phyloP scores from a whole-genome alignment of 2,888 invertebrate genomes.

The Aporophyla lueneburgensis region DNA sequence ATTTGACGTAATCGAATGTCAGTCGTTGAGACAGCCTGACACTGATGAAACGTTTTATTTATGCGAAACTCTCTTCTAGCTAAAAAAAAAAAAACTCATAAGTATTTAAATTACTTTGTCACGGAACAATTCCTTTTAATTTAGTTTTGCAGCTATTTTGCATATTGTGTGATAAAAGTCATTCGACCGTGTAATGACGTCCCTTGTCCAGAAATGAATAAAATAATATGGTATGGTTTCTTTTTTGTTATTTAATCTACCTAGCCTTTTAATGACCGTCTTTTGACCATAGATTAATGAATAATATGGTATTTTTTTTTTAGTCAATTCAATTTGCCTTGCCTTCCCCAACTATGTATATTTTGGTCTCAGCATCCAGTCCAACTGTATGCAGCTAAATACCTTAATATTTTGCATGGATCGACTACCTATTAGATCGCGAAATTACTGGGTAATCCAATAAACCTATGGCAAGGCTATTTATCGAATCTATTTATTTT shows the following conservation, averaged over 20 bases:
- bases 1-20: slow-evolving; percentile 25
- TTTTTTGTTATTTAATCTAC: no score
- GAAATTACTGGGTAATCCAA: not conserved
- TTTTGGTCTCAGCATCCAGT: no score
- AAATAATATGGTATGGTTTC: no score
- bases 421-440: not conserved
- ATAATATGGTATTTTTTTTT: no score
- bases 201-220: no score
- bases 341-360: no score
- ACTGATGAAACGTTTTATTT: slow-evolving; percentile 10
- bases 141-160: not conserved
- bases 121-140: not conserved
- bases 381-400: not conserved
- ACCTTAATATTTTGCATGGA: not conserved
- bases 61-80: not conserved
- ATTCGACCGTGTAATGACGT: no score
- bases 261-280: no score
- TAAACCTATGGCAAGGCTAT: not conserved
- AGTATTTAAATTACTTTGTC: slow-evolving; percentile 12
- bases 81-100: not conserved
- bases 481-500: not conserved
- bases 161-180: not conserved
- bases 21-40: not conserved
- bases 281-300: no score
- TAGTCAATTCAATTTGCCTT: no score